A percentile compares a stretch with the other conserved stretches of the same genome.
phyloP scores from a whole-genome alignment of 2,888 invertebrate species.

The Agrochola litura region DNA sequence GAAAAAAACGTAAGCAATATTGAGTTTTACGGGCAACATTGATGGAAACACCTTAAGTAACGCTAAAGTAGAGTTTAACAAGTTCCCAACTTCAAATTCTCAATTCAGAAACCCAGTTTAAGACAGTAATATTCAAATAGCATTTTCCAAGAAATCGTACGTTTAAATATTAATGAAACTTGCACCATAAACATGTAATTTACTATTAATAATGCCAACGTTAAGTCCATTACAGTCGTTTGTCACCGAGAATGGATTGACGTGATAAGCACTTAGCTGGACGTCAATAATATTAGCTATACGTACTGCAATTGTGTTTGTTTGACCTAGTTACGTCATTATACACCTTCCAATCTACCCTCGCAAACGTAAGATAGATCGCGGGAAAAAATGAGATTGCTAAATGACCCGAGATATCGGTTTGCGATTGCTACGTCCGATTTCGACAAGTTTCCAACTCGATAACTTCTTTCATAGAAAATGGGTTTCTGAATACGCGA shows the following conservation, averaged over 20 bases:
- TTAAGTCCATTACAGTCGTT: constrained; percentile 43
- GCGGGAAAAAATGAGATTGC: constrained; percentile 36
- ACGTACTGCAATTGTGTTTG: constrained; percentile 29
- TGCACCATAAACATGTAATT: constrained; percentile 6
- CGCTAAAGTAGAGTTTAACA: background rate
- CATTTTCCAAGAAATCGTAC: constrained; percentile 6
- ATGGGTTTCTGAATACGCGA: constrained; percentile 8
- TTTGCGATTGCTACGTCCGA: constrained; percentile 46
- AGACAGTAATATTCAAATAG: background rate
- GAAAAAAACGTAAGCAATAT: background rate
- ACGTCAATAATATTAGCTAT: constrained; percentile 29
- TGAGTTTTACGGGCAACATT: background rate
- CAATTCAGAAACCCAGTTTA: background rate
- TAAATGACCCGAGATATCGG: constrained; percentile 42
- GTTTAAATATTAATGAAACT: background rate
- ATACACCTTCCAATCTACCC: constrained; percentile 22
- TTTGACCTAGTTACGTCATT: constrained; percentile 37
- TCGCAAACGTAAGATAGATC: constrained; percentile 25
- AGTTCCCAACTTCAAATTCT: background rate
- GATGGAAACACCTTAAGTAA: background rate
- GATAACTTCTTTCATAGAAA: constrained; percentile 27
- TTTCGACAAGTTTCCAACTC: constrained; percentile 38
- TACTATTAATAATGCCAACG: constrained; percentile 12
- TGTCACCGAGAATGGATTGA: constrained; percentile 38
- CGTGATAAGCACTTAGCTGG: constrained; percentile 37